Evolutionary conservation across 2,888 invertebrate genomes (phyloP).

Genomic region (Ctena decussata): DNA sequence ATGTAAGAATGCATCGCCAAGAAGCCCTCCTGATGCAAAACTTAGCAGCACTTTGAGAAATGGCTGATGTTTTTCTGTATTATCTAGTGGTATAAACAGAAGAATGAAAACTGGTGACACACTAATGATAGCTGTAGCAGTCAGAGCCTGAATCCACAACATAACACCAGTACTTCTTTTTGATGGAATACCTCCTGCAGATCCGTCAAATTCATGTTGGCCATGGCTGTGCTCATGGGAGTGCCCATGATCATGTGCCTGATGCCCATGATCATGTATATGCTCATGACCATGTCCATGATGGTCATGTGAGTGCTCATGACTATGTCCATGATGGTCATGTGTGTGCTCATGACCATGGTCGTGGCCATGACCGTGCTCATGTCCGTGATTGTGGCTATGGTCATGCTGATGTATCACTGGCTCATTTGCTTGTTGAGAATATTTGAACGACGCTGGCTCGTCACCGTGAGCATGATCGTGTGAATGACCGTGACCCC

Average conservation of each 20-base stretch:
- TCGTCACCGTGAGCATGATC: slow-evolving; percentile 86
- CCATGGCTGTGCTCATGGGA: slow-evolving; percentile 68
- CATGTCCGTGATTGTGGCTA: slow-evolving; percentile 16
- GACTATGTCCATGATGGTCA: slow-evolving; percentile 44
- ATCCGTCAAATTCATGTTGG: slow-evolving; percentile 54
- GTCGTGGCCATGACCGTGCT: slow-evolving; percentile 36
- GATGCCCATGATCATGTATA: slow-evolving; percentile 68
- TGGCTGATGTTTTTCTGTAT: slow-evolving; percentile 92
- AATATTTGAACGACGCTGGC: slow-evolving; percentile 93
- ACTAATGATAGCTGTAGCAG: slow-evolving; percentile 97
- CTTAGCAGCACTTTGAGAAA: slow-evolving; percentile 92
- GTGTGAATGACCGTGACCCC: slow-evolving; percentile 72
- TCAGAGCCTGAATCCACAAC: slow-evolving; percentile 94
- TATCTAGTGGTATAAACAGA: slow-evolving; percentile 96
- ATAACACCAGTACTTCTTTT: slow-evolving; percentile 79
- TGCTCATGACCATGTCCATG: slow-evolving; percentile 61
- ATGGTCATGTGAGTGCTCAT: slow-evolving; percentile 53
- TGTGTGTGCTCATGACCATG: slow-evolving; percentile 47
- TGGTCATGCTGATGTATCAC: slow-evolving; percentile 22
- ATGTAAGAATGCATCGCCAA: slow-evolving; percentile 99
- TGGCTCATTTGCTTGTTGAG: slow-evolving; percentile 90
- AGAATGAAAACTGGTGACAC: slow-evolving; percentile 97
- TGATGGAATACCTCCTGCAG: slow-evolving; percentile 66
- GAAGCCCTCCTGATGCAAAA: slow-evolving; percentile 90
- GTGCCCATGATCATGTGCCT: slow-evolving; percentile 77